Conservation (phyloP, 2,888 invertebrate species). For the Petrolisthes cinctipes region DNA sequence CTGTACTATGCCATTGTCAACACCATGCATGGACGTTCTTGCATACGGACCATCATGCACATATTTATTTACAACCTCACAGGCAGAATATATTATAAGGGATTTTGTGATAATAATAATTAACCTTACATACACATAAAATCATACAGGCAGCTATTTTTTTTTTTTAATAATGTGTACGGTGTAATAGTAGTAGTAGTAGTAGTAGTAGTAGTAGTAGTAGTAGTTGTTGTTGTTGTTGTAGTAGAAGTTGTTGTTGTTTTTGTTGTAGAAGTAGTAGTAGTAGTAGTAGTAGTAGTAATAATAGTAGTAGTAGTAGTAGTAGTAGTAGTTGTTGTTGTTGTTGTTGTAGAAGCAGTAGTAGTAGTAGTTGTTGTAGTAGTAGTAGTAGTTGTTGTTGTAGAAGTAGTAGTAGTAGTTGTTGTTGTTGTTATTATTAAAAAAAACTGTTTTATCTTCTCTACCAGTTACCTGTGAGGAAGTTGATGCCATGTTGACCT, state of each 20-base stretch:
- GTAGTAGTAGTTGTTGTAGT: neutral
- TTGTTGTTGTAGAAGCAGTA: neutral
- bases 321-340: neutral
- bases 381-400: neutral
- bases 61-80: too few relatives aligned
- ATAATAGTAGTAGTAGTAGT: neutral
- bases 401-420: neutral
- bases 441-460: neutral
- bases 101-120: too few relatives aligned
- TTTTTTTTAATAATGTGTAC: too few relatives aligned
- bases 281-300: conserved; percentile 1
- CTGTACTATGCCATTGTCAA: too few relatives aligned
- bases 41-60: too few relatives aligned
- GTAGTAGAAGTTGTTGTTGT: neutral
- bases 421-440: neutral
- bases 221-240: neutral
- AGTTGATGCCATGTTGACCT: conserved; percentile 33
- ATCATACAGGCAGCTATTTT: too few relatives aligned
- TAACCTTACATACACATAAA: too few relatives aligned
- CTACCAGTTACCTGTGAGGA: conserved; percentile 34
- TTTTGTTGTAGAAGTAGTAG: neutral
- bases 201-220: neutral
- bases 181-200: neutral
- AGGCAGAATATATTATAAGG: too few relatives aligned
- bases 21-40: too few relatives aligned